A percentile compares a stretch with the other conserved stretches of the same genome.
phyloP scores from a whole-genome alignment of 1,140 invertebrate genomes.

The Bombus ignitus region DNA sequence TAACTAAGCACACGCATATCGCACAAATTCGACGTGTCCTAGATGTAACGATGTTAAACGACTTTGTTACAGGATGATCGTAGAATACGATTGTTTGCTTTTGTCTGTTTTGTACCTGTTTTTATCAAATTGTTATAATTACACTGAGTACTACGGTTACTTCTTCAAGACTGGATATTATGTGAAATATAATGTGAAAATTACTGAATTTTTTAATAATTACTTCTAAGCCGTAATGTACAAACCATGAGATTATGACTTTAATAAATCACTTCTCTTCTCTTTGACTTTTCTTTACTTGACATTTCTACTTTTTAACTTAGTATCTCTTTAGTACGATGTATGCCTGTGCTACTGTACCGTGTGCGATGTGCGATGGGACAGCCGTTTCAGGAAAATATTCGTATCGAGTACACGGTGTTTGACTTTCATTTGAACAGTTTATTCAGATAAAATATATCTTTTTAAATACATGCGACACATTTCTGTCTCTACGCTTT shows the following conservation, averaged over 20 bases:
- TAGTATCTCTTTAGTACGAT: not conserved
- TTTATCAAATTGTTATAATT: conserved; percentile 29
- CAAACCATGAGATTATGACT: conserved; percentile 63
- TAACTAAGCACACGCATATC: conserved; percentile 46
- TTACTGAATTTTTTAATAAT: conserved; percentile 51
- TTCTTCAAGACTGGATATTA: conserved; percentile 49
- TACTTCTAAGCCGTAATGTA: conserved; percentile 62
- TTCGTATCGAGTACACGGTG: not conserved
- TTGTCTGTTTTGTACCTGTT: conserved; percentile 7
- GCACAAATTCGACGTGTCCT: conserved; percentile 56
- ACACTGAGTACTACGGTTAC: not conserved
- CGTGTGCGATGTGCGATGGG: not conserved
- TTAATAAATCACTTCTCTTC: conserved; percentile 64
- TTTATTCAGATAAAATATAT: conserved; percentile 69
- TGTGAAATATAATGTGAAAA: conserved; percentile 36
- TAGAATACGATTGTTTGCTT: conserved; percentile 15
- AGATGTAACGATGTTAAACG: not conserved
- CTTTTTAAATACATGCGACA: conserved; percentile 46
- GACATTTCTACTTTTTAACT: not conserved
- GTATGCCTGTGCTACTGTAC: not conserved
- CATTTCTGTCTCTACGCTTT: conserved; percentile 32
- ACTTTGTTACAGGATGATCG: conserved; percentile 1
- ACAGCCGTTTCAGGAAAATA: not conserved
- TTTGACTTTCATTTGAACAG: conserved; percentile 47
- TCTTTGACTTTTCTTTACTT: conserved; percentile 18